phyloP scores from a whole-genome alignment of 2,113 vertebrate species.

The Procapra przewalskii region DNA sequence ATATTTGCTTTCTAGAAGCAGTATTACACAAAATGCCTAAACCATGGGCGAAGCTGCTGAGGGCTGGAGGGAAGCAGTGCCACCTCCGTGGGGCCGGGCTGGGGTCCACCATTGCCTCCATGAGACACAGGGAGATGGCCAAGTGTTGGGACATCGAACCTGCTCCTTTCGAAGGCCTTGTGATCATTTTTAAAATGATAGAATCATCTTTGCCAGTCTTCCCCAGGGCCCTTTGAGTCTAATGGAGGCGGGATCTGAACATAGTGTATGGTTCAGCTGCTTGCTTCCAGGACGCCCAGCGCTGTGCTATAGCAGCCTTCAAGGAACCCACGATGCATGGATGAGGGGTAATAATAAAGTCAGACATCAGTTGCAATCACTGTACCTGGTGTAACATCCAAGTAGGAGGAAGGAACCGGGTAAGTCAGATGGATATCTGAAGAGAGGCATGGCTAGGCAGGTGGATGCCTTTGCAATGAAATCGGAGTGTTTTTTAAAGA shows the following conservation, averaged over 20 bases:
- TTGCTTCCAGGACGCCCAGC: accelerated
- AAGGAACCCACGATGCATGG: accelerated
- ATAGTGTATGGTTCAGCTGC: accelerated
- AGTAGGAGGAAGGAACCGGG: background rate
- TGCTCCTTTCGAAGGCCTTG: background rate
- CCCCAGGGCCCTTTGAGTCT: background rate
- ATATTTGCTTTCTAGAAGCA: constrained; percentile 78
- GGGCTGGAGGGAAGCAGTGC: constrained; percentile 72
- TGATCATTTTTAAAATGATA: background rate
- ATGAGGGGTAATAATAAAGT: too few relatives aligned
- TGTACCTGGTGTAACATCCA: background rate
- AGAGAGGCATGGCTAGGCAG: background rate
- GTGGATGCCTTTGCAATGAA: background rate
- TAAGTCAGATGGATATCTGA: background rate
- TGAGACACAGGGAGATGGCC: constrained; percentile 7
- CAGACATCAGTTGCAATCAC: background rate
- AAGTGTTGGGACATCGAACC: accelerated
- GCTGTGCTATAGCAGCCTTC: accelerated
- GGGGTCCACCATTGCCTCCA: constrained; percentile 12
- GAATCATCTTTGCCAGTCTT: background rate
- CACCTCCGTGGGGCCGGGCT: constrained; percentile 61
- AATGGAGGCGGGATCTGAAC: accelerated
- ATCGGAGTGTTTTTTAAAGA: background rate
- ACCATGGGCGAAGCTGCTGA: constrained; percentile 69
- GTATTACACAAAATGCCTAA: constrained; percentile 68